phyloP scores from a whole-genome alignment of 2,888 invertebrate species.

The Steinernema carpocapsae region DNA sequence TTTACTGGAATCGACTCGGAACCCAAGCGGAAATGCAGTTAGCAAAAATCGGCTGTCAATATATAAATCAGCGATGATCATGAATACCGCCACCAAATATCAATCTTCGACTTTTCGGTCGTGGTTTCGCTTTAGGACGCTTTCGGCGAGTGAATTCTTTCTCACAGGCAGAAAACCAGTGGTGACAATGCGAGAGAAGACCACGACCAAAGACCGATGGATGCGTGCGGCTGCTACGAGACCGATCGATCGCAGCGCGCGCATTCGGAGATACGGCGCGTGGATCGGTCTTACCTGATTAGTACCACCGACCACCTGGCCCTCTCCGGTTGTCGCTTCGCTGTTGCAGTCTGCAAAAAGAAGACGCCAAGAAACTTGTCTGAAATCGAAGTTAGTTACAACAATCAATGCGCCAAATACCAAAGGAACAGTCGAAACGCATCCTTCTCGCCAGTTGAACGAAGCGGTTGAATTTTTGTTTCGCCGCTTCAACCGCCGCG shows the following conservation, averaged over 20 bases:
- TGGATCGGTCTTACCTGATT: background rate
- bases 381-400: too few relatives aligned
- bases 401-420: too few relatives aligned
- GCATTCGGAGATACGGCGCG: background rate
- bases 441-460: too few relatives aligned
- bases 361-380: too few relatives aligned
- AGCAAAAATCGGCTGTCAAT: constrained; percentile 12
- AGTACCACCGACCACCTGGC: too few relatives aligned
- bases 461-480: too few relatives aligned
- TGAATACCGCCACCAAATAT: constrained; percentile 31
- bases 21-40: constrained; percentile 21
- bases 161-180: constrained; percentile 19
- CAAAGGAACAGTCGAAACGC: too few relatives aligned
- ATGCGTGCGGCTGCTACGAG: constrained; percentile 16
- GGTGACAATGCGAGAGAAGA: background rate
- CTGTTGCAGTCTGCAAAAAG: too few relatives aligned
- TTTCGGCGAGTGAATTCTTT: constrained; percentile 10
- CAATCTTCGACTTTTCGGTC: constrained; percentile 33
- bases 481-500: too few relatives aligned
- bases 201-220: constrained; percentile 24
- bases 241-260: constrained; percentile 10
- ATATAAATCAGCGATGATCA: constrained; percentile 26
- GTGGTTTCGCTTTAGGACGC: constrained; percentile 33
- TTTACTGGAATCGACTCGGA: background rate
- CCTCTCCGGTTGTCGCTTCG: too few relatives aligned